Evolutionary conservation across 1,140 invertebrate genomes (phyloP), one percentile per base, ranked within the genome.

Genomic region (Dendroctonus ponderosae): DNA sequence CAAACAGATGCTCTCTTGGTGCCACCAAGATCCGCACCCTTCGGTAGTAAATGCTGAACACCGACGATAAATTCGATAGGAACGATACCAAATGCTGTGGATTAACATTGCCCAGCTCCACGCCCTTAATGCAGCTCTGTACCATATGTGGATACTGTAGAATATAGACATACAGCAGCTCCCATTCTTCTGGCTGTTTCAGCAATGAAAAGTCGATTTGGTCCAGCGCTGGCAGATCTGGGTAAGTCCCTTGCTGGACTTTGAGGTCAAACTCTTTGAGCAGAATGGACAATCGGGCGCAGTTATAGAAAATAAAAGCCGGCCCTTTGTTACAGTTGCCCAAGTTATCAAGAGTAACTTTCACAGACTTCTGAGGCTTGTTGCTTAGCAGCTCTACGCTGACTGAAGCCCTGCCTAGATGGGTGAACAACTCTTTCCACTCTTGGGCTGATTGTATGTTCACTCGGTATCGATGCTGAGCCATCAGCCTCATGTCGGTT

Each of bases 291-390:
- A 91, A 74, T 61, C 89, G 82, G 0, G 86, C 87, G 74, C 83
- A 84, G 72, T 91, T 91, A 73, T 91, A 90, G n/a, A 91, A 80
- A 43, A 89, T 81, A 78, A 89, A 90, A 42, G 83, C 77, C n/a
- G 86, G 84, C 53, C 76, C 80, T 73, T 80, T 80, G 57, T 79
- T 67, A 39, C 49, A 62, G 43, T 48, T 53, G 54, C 75, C 75
- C 46, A 71, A 12, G 38, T 78, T 78, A 66, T 75, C 78, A 60
- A 77, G 71, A 41, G 70, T 69, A 15, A 72, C 65, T 70, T 70
- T 76, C n/a, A 74, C 58, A 48, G 70, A 26, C 60, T 74, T 73
- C 37, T 70, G 72, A 8, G 70, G 84, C 72, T 86, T 88, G 9
- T 85, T 83, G 70, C 85, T 82, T 5, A 89, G 75, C 51, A 91